phyloP scores from a whole-genome alignment of 2,888 invertebrate genomes.

The Frankliniella fusca region DNA sequence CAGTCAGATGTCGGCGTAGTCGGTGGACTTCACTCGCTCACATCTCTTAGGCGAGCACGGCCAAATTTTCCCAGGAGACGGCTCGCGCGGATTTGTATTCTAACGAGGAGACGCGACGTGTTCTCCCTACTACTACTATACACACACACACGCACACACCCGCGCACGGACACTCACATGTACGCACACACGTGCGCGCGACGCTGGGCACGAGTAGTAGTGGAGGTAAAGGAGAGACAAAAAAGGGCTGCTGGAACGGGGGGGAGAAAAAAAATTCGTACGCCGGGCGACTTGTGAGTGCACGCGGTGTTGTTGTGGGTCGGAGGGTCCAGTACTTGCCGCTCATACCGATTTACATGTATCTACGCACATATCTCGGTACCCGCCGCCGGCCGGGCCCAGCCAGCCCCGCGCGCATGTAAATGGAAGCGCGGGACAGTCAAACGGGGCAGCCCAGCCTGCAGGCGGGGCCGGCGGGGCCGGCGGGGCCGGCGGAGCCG shows the following conservation, averaged over 20 bases:
- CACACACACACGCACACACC: conserved; percentile 7
- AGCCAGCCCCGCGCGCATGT: not conserved
- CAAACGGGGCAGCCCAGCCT: not conserved
- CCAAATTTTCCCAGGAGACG: not conserved
- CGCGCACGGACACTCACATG: not conserved
- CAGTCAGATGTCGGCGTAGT: too few relatives aligned
- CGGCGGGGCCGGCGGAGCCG: not conserved
- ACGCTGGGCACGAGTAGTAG: not conserved
- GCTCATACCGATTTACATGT: not conserved
- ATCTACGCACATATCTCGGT: conserved; percentile 19
- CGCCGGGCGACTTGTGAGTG: not conserved
- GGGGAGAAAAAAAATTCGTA: not conserved
- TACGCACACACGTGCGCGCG: not conserved
- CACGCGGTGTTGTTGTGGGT: not conserved
- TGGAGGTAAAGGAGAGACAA: not conserved
- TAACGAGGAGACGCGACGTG: not conserved
- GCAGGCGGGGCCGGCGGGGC: not conserved
- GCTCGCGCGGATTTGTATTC: conserved; percentile 4
- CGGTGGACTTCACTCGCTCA: too few relatives aligned
- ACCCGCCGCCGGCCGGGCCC: not conserved
- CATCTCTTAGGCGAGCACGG: not conserved
- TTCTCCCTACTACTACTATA: not conserved
- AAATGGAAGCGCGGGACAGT: not conserved
- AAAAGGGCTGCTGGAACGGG: not conserved
- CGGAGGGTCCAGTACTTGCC: not conserved